These are phyloP conservation scores for Spisula solida DNA, from an alignment of 2,888 invertebrate genomes.

Conservation along the genomic window DNA sequence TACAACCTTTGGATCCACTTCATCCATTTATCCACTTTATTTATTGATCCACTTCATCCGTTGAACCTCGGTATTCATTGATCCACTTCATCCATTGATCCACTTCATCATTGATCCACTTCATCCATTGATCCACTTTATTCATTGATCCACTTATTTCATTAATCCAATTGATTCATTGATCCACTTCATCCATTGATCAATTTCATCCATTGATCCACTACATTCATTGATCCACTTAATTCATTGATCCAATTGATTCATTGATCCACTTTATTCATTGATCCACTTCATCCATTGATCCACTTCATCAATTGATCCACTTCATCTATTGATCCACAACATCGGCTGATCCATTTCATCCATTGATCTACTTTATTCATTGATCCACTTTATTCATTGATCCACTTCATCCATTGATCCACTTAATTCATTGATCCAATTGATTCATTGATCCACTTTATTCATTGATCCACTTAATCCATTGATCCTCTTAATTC, in stretches of 20 bases:
- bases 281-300: background rate
- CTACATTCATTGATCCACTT: no score
- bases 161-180: background rate
- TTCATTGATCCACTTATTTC: background rate
- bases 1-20: no score
- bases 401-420: background rate
- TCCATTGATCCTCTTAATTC: background rate
- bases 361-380: background rate
- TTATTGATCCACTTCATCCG: no score
- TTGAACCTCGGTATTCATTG: background rate
- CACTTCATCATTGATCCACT: background rate
- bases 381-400: background rate
- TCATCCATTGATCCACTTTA: background rate
- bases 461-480: background rate
- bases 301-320: background rate
- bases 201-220: background rate
- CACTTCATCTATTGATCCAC: background rate
- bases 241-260: background rate
- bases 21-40: no score
- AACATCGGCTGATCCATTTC: background rate
- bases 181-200: background rate
- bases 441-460: background rate
- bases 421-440: background rate
- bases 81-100: background rate
- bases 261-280: background rate